A percentile compares a stretch with the other conserved stretches of the same genome.
These are phyloP conservation scores for Apocheima hispidaria DNA, from an alignment of 2,888 invertebrate species.

Conservation along the genomic window DNA sequence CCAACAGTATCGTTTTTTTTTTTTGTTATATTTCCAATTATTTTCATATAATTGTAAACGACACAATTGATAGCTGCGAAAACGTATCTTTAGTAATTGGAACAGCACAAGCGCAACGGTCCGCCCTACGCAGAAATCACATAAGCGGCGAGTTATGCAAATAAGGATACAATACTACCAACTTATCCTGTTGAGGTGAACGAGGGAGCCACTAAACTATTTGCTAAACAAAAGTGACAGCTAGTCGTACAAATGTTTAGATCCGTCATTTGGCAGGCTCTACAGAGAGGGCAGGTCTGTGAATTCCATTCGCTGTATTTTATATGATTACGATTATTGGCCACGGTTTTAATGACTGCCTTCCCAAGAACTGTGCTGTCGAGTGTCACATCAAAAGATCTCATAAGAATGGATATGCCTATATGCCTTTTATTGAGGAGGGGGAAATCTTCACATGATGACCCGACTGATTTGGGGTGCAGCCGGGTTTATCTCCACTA, in stretches of 20 bases:
- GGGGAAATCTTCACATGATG: no score
- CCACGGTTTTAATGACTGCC: constrained; percentile 31
- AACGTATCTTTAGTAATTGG: constrained; percentile 3
- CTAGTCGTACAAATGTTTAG: neutral
- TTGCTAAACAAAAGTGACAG: neutral
- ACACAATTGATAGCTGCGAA: constrained; percentile 4
- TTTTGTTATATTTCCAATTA: no score
- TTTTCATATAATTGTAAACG: no score
- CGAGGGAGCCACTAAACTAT: neutral
- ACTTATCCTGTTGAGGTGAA: neutral
- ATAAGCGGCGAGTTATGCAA: constrained; percentile 42
- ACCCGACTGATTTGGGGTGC: no score
- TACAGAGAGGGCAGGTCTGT: neutral
- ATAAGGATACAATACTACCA: constrained; percentile 26
- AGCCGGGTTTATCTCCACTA: no score
- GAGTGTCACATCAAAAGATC: no score
- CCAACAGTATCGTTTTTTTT: no score
- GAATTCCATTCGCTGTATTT: constrained; percentile 14
- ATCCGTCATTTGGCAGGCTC: neutral
- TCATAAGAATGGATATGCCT: no score
- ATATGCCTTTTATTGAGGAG: no score
- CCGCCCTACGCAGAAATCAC: constrained; percentile 33
- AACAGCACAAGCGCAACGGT: neutral
- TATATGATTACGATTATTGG: constrained; percentile 32
- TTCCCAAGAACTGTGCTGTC: neutral